These are phyloP conservation scores for Leptoclinus maculatus DNA, from an alignment of 2,797 vertebrate genomes.

Conservation along the genomic window DNA sequence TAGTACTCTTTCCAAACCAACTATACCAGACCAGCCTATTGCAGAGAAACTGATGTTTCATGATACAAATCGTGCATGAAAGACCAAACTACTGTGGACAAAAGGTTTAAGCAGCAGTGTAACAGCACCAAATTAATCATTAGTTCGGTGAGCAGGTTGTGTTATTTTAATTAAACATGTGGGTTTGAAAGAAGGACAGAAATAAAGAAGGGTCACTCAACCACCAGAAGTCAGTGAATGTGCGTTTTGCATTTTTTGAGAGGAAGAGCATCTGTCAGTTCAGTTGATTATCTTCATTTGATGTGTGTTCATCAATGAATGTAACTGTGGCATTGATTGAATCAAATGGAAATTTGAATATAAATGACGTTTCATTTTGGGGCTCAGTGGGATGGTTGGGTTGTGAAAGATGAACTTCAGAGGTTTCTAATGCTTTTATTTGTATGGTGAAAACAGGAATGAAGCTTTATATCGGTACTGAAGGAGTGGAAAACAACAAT, in stretches of 20 bases:
- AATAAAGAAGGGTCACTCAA: not conserved
- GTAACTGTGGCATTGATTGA: not conserved
- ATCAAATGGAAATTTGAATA: constrained; percentile 19
- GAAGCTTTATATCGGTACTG: not conserved
- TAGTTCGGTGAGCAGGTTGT: not conserved
- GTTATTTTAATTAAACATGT: not conserved
- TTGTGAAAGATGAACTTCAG: not conserved
- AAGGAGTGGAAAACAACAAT: not conserved
- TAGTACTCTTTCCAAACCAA: not conserved
- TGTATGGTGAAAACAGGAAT: not conserved
- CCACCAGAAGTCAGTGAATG: not conserved
- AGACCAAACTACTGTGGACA: not conserved
- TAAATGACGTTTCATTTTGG: not conserved
- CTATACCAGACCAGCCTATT: no score
- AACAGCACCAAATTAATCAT: not conserved
- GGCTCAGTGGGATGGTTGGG: not conserved
- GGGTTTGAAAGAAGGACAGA: not conserved
- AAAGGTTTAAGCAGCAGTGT: not conserved
- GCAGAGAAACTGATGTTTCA: not conserved
- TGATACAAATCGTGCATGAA: not conserved
- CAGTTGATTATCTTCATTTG: not conserved
- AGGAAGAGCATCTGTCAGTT: not conserved
- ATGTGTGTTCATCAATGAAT: not conserved
- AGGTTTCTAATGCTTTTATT: not conserved
- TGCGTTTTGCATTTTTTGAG: not conserved